phyloP scores from a whole-genome alignment of 2,797 vertebrate genomes.

The Kryptopterus vitreolus region DNA sequence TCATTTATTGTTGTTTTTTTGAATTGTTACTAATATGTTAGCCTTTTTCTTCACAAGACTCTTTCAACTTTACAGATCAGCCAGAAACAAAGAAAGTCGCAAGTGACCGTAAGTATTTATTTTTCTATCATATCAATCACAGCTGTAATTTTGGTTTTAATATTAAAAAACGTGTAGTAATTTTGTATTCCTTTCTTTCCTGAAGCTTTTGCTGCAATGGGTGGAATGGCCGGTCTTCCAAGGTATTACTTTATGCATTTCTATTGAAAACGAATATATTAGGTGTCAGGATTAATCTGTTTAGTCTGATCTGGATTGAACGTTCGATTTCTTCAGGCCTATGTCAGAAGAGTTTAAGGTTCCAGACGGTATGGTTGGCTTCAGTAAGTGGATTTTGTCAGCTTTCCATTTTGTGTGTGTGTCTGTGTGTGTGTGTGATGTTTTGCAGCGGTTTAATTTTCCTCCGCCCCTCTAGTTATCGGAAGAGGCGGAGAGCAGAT shows the following conservation, averaged over 20 bases:
- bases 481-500: constrained; percentile 99
- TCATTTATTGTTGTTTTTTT: neutral
- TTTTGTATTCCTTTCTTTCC: constrained; percentile 22
- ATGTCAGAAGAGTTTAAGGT: constrained; percentile 97
- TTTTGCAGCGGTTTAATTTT: neutral
- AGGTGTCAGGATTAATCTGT: neutral
- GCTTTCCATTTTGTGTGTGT: no score
- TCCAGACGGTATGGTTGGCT: constrained; percentile 99
- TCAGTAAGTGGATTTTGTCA: constrained; percentile 84
- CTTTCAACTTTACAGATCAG: constrained; percentile 84
- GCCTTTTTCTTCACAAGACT: neutral
- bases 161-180: neutral
- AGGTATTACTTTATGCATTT: constrained; percentile 72
- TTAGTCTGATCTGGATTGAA: no score
- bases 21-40: neutral
- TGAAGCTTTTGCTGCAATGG: constrained; percentile 86
- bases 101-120: constrained; percentile 88
- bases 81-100: constrained; percentile 99
- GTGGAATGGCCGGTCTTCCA: constrained; percentile 82
- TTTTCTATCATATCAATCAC: neutral
- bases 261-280: no score
- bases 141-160: neutral
- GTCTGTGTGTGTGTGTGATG: neutral
- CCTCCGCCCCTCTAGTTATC: constrained; percentile 77
- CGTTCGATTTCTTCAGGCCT: constrained; percentile 72